Evolutionary conservation across 1,140 invertebrate species (phyloP).

Genomic region (Asbolus verrucosus): DNA sequence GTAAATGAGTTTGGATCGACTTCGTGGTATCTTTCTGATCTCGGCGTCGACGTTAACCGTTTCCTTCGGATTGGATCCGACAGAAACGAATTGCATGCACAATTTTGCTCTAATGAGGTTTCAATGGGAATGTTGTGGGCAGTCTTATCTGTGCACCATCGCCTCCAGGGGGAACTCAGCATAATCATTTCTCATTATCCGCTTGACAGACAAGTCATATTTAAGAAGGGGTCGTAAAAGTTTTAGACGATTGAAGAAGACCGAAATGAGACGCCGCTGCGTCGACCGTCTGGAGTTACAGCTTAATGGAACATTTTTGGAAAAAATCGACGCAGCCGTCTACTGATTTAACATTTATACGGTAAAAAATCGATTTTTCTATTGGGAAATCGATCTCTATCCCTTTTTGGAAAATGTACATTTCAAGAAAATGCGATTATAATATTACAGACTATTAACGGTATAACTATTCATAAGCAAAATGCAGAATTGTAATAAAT

Average conservation of each 20-base stretch:
- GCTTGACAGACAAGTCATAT: constrained; percentile 21
- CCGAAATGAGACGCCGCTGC: background rate
- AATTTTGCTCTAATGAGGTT: constrained; percentile 27
- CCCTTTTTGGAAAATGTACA: no score
- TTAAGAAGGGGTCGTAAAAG: constrained; percentile 11
- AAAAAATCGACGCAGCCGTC: background rate
- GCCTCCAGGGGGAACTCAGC: background rate
- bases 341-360: no score
- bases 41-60: constrained; percentile 25
- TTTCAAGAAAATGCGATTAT: no score
- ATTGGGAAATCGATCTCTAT: no score
- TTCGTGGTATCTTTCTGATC: constrained; percentile 21
- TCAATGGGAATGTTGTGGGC: constrained; percentile 16
- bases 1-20: constrained; percentile 39
- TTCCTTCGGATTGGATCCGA: constrained; percentile 24
- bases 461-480: no score
- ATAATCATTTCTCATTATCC: constrained; percentile 28
- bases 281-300: background rate
- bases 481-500: no score
- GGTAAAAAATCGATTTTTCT: no score
- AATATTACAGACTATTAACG: no score
- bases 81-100: constrained; percentile 30
- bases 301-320: background rate
- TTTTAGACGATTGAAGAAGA: background rate
- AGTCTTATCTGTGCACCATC: constrained; percentile 21